These are phyloP conservation scores for Anthoptus insignis DNA, from an alignment of 2,888 invertebrate species.

Conservation along the genomic window DNA sequence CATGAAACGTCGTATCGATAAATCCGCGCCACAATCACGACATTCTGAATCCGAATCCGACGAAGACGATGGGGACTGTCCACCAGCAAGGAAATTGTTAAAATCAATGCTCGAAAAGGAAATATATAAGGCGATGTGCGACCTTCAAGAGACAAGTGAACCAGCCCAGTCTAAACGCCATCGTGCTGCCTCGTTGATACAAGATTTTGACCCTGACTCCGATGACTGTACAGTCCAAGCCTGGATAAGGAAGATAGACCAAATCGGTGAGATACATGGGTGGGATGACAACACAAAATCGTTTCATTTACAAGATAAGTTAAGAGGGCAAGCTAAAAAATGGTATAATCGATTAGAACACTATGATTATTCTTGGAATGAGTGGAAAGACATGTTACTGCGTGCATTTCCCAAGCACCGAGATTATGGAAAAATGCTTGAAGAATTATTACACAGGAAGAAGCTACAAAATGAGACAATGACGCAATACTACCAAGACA, in stretches of 20 bases:
- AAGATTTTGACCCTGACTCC: slow-evolving; percentile 40
- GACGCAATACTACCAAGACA: slow-evolving; percentile 54
- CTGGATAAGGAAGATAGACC: slow-evolving; percentile 48
- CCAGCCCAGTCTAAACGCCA: not conserved
- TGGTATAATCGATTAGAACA: slow-evolving; percentile 52
- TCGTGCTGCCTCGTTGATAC: slow-evolving; percentile 30
- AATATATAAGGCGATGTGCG: not conserved
- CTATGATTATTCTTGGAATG: slow-evolving; percentile 50
- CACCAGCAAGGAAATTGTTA: slow-evolving; percentile 12
- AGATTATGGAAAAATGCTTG: slow-evolving; percentile 47
- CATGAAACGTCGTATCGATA: not conserved
- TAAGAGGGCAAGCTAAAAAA: slow-evolving; percentile 49
- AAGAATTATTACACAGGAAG: slow-evolving; percentile 49
- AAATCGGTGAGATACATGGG: slow-evolving; percentile 46
- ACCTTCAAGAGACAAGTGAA: not conserved
- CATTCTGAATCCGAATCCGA: slow-evolving; percentile 2
- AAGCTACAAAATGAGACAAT: slow-evolving; percentile 47
- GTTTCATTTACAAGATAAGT: slow-evolving; percentile 48
- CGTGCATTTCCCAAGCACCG: slow-evolving; percentile 51
- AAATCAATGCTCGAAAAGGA: not conserved
- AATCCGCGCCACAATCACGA: not conserved
- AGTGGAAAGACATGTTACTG: slow-evolving; percentile 52
- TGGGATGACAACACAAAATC: slow-evolving; percentile 49
- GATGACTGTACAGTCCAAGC: slow-evolving; percentile 41
- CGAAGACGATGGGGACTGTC: not conserved